phyloP scores from a whole-genome alignment of 1,140 invertebrate species.

The Apis mellifera region DNA sequence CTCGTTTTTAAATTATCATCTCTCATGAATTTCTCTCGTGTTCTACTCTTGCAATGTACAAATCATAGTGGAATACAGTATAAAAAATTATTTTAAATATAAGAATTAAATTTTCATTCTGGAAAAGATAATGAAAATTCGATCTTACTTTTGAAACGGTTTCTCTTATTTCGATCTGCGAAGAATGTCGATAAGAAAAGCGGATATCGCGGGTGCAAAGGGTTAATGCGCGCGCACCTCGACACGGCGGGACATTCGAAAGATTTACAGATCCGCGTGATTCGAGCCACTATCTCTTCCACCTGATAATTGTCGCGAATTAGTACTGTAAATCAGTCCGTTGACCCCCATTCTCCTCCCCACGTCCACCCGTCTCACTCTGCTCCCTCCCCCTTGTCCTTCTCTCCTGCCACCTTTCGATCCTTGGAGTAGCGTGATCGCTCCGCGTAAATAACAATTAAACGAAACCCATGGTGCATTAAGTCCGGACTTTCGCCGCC shows the following conservation, averaged over 20 bases:
- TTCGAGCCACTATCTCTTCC: slow-evolving; percentile 36
- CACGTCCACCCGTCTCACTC: neutral
- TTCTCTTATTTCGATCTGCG: too few species aligned
- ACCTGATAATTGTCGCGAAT: slow-evolving; percentile 65
- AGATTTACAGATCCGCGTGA: slow-evolving; percentile 47
- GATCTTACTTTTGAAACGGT: too few species aligned
- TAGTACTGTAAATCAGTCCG: slow-evolving; percentile 62
- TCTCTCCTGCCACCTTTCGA: slow-evolving; percentile 15
- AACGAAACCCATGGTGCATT: slow-evolving; percentile 66
- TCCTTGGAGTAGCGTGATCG: slow-evolving; percentile 71
- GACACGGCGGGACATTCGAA: neutral
- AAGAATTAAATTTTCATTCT: too few species aligned
- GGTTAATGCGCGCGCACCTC: neutral
- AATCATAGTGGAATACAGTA: too few species aligned
- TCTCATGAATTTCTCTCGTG: too few species aligned
- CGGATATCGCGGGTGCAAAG: too few species aligned
- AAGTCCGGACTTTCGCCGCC: slow-evolving; percentile 58
- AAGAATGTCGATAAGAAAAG: too few species aligned
- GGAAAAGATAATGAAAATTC: too few species aligned
- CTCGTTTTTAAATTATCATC: too few species aligned
- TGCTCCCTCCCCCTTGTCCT: neutral
- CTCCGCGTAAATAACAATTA: slow-evolving; percentile 78
- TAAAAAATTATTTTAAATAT: too few species aligned
- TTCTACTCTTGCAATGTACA: too few species aligned
- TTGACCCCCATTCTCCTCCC: slow-evolving; percentile 1